phyloP scores from a whole-genome alignment of 2,888 invertebrate genomes.

The Eristalinus aeneus region DNA sequence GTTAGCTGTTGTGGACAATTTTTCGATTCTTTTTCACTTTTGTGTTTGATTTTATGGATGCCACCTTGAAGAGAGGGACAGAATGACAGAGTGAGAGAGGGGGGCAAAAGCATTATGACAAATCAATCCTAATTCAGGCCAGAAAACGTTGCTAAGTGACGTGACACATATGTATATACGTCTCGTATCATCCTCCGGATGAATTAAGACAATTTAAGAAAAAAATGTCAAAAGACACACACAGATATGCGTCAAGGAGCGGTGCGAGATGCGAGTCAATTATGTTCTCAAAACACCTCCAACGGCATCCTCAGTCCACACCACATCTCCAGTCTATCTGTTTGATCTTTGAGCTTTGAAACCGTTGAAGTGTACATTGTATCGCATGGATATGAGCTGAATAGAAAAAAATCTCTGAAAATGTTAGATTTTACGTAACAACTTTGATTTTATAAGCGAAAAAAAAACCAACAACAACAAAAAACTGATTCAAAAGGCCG shows the following conservation, averaged over 20 bases:
- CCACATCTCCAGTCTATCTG: slow-evolving; percentile 21
- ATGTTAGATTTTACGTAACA: slow-evolving; percentile 71
- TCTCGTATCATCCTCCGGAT: not conserved
- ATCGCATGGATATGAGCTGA: slow-evolving; percentile 7
- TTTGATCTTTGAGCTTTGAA: slow-evolving; percentile 45
- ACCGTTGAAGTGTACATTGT: slow-evolving; percentile 4
- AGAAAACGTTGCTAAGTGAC: not conserved
- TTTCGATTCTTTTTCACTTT: not conserved
- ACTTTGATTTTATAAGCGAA: slow-evolving; percentile 69
- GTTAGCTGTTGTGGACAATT: not conserved
- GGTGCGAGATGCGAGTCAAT: slow-evolving; percentile 2
- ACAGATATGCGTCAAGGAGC: not conserved
- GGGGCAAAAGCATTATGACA: too few species aligned
- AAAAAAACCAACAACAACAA: slow-evolving; percentile 27
- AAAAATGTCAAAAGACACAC: not conserved
- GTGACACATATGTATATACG: not conserved
- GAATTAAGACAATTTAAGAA: not conserved
- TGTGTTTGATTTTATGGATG: not conserved
- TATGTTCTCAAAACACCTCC: not conserved
- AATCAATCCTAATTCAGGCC: not conserved
- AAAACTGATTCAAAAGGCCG: slow-evolving; percentile 63
- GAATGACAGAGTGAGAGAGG: not conserved
- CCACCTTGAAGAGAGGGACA: not conserved
- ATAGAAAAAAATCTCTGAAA: slow-evolving; percentile 51
- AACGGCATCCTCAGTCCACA: not conserved